phyloP scores from a whole-genome alignment of 2,113 vertebrate genomes.

The Dasypus novemcinctus region DNA sequence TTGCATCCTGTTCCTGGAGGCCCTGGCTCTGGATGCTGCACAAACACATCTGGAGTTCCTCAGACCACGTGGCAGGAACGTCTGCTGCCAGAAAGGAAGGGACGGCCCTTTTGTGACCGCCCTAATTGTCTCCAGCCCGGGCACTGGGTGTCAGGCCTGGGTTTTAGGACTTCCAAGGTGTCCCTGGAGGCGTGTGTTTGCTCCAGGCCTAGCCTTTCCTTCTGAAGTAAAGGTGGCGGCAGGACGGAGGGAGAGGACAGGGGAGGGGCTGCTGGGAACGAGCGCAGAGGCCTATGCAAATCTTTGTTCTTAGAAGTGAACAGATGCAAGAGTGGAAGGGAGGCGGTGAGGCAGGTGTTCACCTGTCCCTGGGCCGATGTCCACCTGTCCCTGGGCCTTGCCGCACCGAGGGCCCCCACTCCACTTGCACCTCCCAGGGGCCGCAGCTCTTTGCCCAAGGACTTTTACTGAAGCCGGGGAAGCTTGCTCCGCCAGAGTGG shows the following conservation, averaged over 20 bases:
- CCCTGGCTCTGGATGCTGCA: neutral
- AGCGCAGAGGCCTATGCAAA: no score
- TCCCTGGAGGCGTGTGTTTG: neutral
- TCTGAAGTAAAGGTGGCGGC: neutral
- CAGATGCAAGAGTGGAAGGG: accelerated
- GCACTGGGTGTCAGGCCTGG: neutral
- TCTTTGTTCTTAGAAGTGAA: neutral
- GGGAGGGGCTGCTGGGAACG: neutral
- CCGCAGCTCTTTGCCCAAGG: neutral
- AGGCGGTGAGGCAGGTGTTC: no score
- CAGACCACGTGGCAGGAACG: slow-evolving; percentile 35
- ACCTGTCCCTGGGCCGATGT: no score
- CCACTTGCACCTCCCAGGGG: neutral
- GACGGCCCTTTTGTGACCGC: slow-evolving; percentile 28
- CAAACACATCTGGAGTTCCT: slow-evolving; percentile 65
- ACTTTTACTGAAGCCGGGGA: neutral
- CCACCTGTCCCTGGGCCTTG: accelerated
- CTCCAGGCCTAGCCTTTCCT: neutral
- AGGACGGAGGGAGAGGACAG: neutral
- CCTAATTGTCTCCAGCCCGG: slow-evolving; percentile 31
- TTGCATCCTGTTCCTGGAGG: slow-evolving; percentile 55
- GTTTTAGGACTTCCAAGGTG: slow-evolving; percentile 13
- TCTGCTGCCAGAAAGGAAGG: no score
- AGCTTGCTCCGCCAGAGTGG: neutral
- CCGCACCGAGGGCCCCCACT: neutral